phyloP scores from a whole-genome alignment of 30 jellyfish, hydroid and myxozoan species.

The Hydractinia symbiolongicarpus region DNA sequence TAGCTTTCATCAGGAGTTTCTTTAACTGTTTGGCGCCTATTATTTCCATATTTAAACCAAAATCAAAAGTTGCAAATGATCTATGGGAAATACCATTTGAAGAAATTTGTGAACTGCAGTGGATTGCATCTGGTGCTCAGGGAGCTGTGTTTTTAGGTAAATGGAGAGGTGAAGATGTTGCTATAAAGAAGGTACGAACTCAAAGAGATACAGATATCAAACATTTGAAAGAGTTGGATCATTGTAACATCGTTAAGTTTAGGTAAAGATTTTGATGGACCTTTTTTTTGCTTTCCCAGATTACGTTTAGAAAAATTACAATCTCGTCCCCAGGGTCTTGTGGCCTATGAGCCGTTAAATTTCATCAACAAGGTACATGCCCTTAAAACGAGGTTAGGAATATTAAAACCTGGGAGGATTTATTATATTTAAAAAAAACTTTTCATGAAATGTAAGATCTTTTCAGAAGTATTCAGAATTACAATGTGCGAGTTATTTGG shows the following conservation, averaged over 20 bases:
- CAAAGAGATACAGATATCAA: conserved; percentile 76
- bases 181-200: conserved; percentile 79
- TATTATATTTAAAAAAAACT: no score
- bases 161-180: conserved; percentile 69
- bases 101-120: conserved; percentile 71
- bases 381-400: no score
- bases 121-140: conserved; percentile 99
- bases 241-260: conserved; percentile 82
- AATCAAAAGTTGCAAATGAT: conserved; percentile 29
- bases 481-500: no score
- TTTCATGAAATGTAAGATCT: no score
- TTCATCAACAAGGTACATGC: no score
- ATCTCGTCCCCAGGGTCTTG: no score
- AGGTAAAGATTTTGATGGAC: conserved; percentile 38
- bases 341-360: no score
- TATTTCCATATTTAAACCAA: conserved; percentile 4
- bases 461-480: no score
- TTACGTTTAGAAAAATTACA: no score
- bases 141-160: conserved; percentile 98
- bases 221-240: conserved; percentile 74
- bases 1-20: background rate
- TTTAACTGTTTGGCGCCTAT: background rate
- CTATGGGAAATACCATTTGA: conserved; percentile 90
- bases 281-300: background rate
- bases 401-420: no score